Evolutionary conservation across 2,888 invertebrate genomes (phyloP), one percentile per base, ranked within the genome.

Genomic region (Habrosyne pyritoides): DNA sequence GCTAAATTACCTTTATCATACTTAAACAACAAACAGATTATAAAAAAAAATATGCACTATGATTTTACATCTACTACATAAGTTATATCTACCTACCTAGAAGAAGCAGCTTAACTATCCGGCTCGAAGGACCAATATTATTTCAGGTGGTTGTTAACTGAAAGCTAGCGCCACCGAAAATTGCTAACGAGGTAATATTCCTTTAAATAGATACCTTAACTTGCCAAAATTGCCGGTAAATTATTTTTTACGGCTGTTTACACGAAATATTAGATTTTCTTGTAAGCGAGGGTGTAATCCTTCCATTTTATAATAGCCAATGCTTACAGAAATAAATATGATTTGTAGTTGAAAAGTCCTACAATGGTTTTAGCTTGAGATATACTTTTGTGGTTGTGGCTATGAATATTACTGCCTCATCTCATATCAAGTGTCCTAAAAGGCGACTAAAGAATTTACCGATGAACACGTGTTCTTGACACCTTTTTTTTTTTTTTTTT

Each of bases 131-230:
- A 28, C 28, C 50, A 18, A 21, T 7, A 30, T 28, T 18, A 50
- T 50, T 18, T 50, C 18, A 28, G 14, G 14, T 14, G 30, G 50
- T 21, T 50, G 50, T 50, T n/a, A 50, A 50, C 50, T 21, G 50
- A 21, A 28, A 48, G 48, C 50, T 50, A 21, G 14, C 18, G 42
- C 42, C 42, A 50, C 50, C 50, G 50, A 30, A 50, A 30, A 50
- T 50, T 30, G 50, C 50, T 21, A 50, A 50, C 50, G 50, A 14
- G 21, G 50, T 18, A 42, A 42, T 42, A 42, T 42, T 8, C 42
- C 42, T 18, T 42, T 42, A 42, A 6, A 18, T 42, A 42, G 18
- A 18, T 42, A 42, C 8, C 18, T 5, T 1, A 18, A 42, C 42
- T 42, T 18, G 42, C 18, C 42, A 18, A 42, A 42, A 42, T 42